Evolutionary conservation across 2,797 vertebrate genomes (phyloP).

Genomic region (Mormyrus hasselquistii): DNA sequence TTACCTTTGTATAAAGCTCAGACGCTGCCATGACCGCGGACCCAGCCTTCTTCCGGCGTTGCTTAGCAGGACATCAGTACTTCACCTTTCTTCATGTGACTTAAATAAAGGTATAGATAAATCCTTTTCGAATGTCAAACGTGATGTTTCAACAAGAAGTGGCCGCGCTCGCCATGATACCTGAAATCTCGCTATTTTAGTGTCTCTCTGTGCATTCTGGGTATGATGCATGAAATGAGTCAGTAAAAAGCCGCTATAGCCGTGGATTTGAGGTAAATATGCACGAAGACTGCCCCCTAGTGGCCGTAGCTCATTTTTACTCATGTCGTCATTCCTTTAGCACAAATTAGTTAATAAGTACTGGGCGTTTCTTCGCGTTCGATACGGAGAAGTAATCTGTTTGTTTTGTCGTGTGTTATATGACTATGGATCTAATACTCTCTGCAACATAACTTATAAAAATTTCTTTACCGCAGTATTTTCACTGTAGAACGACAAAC

Average conservation of each 20-base stretch:
- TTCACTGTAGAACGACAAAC: not conserved
- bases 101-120: not conserved
- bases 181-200: conserved; percentile 45
- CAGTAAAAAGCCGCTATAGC: conserved; percentile 36
- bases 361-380: not conserved
- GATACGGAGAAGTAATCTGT: not conserved
- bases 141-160: conserved; percentile 33
- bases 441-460: not conserved
- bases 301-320: conserved; percentile 31
- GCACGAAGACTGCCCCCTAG: conserved; percentile 39
- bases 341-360: not conserved
- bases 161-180: conserved; percentile 50
- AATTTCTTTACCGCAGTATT: not conserved
- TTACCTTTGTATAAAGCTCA: conserved; percentile 94
- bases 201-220: conserved; percentile 71
- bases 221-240: conserved; percentile 63
- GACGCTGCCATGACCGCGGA: conserved; percentile 79
- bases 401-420: not conserved
- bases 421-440: not conserved
- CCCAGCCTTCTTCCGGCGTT: conserved; percentile 47
- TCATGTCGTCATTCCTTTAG: not conserved
- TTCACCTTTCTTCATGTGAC: conserved; percentile 30
- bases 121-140: not conserved
- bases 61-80: conserved; percentile 42
- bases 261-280: conserved; percentile 5